Evolutionary conservation across 2,113 vertebrate species (phyloP).

Genomic region (Antennarius striatus): DNA sequence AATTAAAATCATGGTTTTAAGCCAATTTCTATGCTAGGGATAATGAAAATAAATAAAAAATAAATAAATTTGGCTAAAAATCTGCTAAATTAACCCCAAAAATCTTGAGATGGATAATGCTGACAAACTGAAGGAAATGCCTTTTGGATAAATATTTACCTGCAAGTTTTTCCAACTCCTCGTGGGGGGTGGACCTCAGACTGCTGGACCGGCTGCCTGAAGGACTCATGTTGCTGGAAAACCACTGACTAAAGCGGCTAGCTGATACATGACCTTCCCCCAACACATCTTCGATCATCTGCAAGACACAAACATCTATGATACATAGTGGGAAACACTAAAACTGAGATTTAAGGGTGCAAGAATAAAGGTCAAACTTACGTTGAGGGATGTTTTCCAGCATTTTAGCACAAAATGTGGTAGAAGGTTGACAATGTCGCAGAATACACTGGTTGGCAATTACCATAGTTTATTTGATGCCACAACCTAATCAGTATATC

Average conservation of each 20-base stretch:
- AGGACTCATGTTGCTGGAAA: slow-evolving; percentile 89
- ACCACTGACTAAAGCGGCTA: slow-evolving; percentile 96
- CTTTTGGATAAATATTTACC: slow-evolving; percentile 74
- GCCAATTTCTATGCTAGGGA: no score
- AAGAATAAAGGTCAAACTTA: slow-evolving; percentile 67
- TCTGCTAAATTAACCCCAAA: no score
- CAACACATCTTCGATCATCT: slow-evolving; percentile 99
- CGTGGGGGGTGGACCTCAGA: slow-evolving; percentile 94
- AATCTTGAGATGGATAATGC: no score
- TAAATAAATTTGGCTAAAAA: no score
- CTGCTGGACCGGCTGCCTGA: slow-evolving; percentile 95
- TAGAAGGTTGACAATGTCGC: slow-evolving; percentile 23
- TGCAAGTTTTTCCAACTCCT: slow-evolving; percentile 94
- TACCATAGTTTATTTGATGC: slow-evolving; percentile 1
- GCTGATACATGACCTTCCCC: slow-evolving; percentile 91
- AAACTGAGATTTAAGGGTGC: slow-evolving; percentile 28
- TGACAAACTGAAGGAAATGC: background rate
- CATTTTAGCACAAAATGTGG: slow-evolving; percentile 61
- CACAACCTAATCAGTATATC: slow-evolving; percentile 8
- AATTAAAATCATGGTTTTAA: no score
- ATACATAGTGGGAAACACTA: slow-evolving; percentile 20
- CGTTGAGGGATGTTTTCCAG: slow-evolving; percentile 52
- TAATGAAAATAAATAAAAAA: no score
- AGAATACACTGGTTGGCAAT: slow-evolving; percentile 25
- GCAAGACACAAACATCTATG: slow-evolving; percentile 42